Conservation (phyloP, 2,113 vertebrate species). For the Nicator chloris region DNA sequence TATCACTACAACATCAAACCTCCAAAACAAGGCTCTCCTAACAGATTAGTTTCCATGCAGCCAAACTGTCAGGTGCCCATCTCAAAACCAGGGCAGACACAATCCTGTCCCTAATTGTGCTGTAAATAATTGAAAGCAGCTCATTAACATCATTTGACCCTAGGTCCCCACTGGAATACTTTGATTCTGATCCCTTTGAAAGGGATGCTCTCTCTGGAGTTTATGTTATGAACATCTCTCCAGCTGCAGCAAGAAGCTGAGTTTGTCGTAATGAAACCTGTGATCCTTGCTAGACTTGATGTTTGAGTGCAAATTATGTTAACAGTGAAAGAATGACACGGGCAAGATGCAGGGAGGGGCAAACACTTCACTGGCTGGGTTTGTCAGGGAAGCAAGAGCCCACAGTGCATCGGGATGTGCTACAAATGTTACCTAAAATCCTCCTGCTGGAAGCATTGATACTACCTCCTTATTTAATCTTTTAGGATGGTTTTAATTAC, state of each 20-base stretch:
- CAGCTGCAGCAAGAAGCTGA: not conserved
- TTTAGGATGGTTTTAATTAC: not conserved
- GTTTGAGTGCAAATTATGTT: not conserved
- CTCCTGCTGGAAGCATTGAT: not conserved
- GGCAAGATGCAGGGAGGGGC: not conserved
- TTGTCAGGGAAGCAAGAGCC: not conserved
- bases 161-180: not conserved
- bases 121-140: constrained; percentile 8
- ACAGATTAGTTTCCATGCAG: not conserved
- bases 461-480: not conserved
- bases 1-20: not conserved
- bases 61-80: not conserved
- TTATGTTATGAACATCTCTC: not conserved
- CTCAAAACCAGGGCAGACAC: not conserved
- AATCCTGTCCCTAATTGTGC: not conserved
- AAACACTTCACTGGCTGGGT: not conserved
- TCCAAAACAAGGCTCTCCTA: not conserved
- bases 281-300: not conserved
- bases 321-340: not conserved
- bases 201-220: not conserved
- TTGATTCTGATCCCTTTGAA: not conserved
- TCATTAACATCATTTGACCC: constrained; percentile 23
- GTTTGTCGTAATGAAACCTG: not conserved
- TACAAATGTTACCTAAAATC: not conserved
- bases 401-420: not conserved